These are phyloP conservation scores for Archips crataeganus DNA, from an alignment of 2,888 invertebrate species.

Conservation along the genomic window DNA sequence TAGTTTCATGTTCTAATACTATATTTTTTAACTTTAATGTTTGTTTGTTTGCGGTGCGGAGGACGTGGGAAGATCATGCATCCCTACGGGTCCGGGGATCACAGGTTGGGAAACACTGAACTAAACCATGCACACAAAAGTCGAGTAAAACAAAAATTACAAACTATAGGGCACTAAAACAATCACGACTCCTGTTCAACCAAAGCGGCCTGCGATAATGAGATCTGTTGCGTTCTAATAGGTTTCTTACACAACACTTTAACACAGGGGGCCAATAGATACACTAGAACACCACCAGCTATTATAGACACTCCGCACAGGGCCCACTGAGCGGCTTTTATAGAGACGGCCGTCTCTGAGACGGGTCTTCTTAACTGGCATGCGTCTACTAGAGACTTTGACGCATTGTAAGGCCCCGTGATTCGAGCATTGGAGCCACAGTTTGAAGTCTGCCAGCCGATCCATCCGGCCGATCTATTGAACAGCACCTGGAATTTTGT, in stretches of 20 bases:
- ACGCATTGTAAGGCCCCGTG: slow-evolving; percentile 70
- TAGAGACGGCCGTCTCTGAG: slow-evolving; percentile 64
- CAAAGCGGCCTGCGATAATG: slow-evolving; percentile 72
- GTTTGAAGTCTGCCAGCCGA: slow-evolving; percentile 73
- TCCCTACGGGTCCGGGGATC: too few relatives aligned
- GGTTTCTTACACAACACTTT: slow-evolving; percentile 62
- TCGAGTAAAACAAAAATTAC: background rate
- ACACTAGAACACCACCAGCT: slow-evolving; percentile 66
- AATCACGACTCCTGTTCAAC: slow-evolving; percentile 64
- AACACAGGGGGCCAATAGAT: slow-evolving; percentile 71
- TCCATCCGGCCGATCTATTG: slow-evolving; percentile 78
- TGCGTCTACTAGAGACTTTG: slow-evolving; percentile 56
- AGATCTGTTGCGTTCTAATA: slow-evolving; percentile 64
- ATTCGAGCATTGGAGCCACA: slow-evolving; percentile 75
- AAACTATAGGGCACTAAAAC: background rate
- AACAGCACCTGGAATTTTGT: slow-evolving; percentile 73
- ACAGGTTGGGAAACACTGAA: too few relatives aligned
- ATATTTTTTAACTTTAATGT: too few relatives aligned
- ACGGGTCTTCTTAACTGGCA: slow-evolving; percentile 60
- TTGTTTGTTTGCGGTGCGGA: too few relatives aligned
- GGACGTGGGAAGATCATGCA: too few relatives aligned
- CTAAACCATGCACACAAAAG: background rate
- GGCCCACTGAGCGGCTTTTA: slow-evolving; percentile 74
- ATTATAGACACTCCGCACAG: slow-evolving; percentile 69
- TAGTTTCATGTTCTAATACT: too few relatives aligned